These are phyloP conservation scores for Heliconius ethilla DNA, from an alignment of 2,888 invertebrate species.

Conservation along the genomic window DNA sequence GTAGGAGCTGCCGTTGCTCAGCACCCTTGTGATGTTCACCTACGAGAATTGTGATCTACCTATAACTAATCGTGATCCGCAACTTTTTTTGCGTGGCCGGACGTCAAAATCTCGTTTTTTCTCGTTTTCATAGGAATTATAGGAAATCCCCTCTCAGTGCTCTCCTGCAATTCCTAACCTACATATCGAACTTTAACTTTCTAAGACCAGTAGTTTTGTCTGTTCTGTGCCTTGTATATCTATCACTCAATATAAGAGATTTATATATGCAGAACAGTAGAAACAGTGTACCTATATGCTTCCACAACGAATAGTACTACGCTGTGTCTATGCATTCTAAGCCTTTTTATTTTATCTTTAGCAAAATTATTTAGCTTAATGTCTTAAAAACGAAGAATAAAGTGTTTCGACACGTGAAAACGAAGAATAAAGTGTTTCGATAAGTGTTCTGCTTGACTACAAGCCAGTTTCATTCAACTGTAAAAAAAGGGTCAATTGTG, in stretches of 20 bases:
- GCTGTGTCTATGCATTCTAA: too few relatives aligned
- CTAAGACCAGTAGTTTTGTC: neutral
- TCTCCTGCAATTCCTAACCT: neutral
- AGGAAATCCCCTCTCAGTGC: neutral
- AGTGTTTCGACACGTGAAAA: too few relatives aligned
- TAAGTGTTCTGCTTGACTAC: neutral
- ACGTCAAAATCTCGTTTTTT: neutral
- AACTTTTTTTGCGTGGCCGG: neutral
- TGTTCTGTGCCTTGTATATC: neutral
- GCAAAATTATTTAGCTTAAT: too few relatives aligned
- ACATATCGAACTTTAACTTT: neutral
- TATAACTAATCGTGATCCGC: neutral
- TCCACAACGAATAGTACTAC: too few relatives aligned
- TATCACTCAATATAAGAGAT: neutral
- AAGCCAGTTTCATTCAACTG: neutral
- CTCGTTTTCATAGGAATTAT: neutral
- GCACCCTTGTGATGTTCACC: conserved; percentile 54
- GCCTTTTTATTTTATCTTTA: too few relatives aligned
- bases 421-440: too few relatives aligned
- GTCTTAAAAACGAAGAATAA: too few relatives aligned
- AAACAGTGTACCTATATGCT: too few relatives aligned
- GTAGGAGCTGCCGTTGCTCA: conserved; percentile 62
- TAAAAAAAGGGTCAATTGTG: neutral
- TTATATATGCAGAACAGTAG: too few relatives aligned
- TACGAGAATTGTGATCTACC: conserved; percentile 40